Conservation (phyloP, 2,888 invertebrate species). For the Ormyrus labotus region DNA sequence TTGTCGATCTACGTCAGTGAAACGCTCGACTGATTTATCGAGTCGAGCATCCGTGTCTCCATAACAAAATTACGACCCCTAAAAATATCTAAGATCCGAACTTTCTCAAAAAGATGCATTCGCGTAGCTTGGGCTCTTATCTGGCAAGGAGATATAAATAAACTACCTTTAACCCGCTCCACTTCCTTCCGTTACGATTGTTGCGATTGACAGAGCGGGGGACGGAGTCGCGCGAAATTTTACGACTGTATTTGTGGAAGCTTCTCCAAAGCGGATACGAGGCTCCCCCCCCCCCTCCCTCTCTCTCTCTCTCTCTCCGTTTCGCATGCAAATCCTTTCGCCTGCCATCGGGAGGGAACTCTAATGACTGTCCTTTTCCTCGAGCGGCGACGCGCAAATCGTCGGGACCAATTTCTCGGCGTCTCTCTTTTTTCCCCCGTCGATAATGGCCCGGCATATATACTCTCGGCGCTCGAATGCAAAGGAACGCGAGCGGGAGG, state of each 20-base stretch:
- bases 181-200: conserved; percentile 47
- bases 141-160: conserved; percentile 46
- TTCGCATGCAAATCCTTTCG: conserved; percentile 65
- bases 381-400: conserved; percentile 63
- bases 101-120: conserved; percentile 28
- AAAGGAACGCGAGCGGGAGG: background rate
- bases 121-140: conserved; percentile 22
- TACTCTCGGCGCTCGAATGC: background rate
- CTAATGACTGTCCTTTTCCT: conserved; percentile 69
- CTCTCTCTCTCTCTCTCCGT: background rate
- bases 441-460: conserved; percentile 3
- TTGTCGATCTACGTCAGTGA: conserved; percentile 18
- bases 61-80: conserved; percentile 54
- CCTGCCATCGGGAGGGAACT: conserved; percentile 47
- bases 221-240: background rate
- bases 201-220: conserved; percentile 37
- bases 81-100: conserved; percentile 48
- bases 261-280: conserved; percentile 66
- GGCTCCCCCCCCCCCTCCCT: conserved; percentile 43
- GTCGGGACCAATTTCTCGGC: conserved; percentile 65
- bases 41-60: conserved; percentile 25
- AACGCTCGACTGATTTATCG: conserved; percentile 47
- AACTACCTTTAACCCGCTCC: conserved; percentile 30
- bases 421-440: conserved; percentile 26
- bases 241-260: conserved; percentile 52